These are phyloP conservation scores for Leptogaster cylindrica DNA, from an alignment of 2,888 invertebrate species.

Conservation along the genomic window DNA sequence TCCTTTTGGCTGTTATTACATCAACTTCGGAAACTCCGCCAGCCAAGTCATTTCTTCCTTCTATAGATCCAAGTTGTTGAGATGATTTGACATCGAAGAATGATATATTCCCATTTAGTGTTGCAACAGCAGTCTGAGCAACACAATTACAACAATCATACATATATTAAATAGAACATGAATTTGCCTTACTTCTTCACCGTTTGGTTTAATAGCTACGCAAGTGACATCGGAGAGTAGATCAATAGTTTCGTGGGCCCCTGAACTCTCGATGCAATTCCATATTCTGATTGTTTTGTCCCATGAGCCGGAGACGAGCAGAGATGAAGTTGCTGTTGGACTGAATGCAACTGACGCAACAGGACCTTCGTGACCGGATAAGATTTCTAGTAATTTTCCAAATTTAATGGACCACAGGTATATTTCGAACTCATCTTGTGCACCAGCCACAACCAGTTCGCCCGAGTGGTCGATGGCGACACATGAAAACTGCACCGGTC, in stretches of 20 bases:
- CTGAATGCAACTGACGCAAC: conserved; percentile 83
- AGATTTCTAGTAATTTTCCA: conserved; percentile 86
- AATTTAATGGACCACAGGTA: conserved; percentile 96
- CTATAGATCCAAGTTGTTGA: conserved; percentile 78
- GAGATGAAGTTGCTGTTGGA: conserved; percentile 73
- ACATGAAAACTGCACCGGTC: conserved; percentile 90
- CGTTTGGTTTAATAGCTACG: conserved; percentile 88
- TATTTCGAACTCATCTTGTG: conserved; percentile 93
- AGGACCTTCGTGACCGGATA: conserved; percentile 94
- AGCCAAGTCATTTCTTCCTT: conserved; percentile 88
- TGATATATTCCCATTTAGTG: conserved; percentile 84
- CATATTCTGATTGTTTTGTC: conserved; percentile 91
- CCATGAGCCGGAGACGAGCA: conserved; percentile 90
- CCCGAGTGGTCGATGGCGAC: conserved; percentile 87
- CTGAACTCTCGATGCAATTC: conserved; percentile 86
- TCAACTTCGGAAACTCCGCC: conserved; percentile 84
- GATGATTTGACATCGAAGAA: conserved; percentile 78
- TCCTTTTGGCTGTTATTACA: conserved; percentile 84
- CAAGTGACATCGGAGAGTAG: conserved; percentile 81
- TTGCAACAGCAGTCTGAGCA: conserved; percentile 82
- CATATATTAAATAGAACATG: no score
- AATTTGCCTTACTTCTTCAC: conserved; percentile 80
- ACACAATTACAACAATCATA: background rate
- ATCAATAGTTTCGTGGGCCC: conserved; percentile 80
- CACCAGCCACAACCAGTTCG: conserved; percentile 94